Conservation (phyloP, 2,113 vertebrate species). For the Lichenostomus cassidix region DNA sequence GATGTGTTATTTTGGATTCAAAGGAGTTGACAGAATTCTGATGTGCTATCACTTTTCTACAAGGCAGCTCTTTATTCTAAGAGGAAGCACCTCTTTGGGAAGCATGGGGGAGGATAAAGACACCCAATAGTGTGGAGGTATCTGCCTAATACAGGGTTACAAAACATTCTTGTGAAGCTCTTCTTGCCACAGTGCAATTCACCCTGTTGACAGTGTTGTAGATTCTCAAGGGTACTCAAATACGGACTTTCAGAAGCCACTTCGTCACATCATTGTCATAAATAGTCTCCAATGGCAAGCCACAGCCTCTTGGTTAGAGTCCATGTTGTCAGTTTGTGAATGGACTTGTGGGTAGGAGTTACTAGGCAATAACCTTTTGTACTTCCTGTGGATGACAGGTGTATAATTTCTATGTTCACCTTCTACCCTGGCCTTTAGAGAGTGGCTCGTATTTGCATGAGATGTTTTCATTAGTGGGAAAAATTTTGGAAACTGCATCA, state of each 20-base stretch:
- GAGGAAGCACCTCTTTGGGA: background rate
- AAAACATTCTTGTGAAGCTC: background rate
- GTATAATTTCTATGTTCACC: background rate
- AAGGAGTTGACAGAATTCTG: conserved; percentile 2
- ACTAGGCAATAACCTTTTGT: background rate
- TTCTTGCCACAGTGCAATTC: background rate
- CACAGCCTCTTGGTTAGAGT: background rate
- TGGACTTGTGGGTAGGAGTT: background rate
- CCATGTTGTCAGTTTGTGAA: background rate
- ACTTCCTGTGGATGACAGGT: background rate
- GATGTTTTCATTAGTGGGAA: background rate
- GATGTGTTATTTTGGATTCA: background rate
- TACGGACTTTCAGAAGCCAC: background rate
- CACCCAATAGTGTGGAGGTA: background rate
- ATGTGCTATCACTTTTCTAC: background rate
- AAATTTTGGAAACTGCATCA: background rate
- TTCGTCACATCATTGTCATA: background rate
- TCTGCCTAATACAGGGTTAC: background rate
- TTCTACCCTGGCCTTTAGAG: background rate
- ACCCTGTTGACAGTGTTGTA: background rate
- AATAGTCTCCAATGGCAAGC: background rate
- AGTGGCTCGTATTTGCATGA: background rate
- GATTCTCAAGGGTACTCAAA: background rate
- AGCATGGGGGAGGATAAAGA: background rate
- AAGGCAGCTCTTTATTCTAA: background rate